Evolutionary conservation across 2,888 invertebrate species (phyloP).

Genomic region (Acheta domesticus): DNA sequence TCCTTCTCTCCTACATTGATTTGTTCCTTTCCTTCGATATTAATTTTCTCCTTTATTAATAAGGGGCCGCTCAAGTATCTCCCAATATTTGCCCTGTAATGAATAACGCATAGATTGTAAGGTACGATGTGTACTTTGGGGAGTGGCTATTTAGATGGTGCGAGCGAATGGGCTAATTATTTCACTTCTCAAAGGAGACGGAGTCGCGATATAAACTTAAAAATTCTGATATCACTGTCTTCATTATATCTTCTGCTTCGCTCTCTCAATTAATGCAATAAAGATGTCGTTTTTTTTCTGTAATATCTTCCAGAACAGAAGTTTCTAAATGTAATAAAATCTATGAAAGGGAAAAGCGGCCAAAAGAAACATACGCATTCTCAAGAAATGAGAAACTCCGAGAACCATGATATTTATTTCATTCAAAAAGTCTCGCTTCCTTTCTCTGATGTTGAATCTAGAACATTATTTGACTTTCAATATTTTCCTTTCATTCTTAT

Average conservation of each 20-base stretch:
- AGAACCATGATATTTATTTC: background rate
- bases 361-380: no score
- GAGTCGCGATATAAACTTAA: background rate
- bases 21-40: constrained; percentile 18
- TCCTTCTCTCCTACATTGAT: constrained; percentile 7
- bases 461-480: constrained; percentile 10
- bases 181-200: background rate
- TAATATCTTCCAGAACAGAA: background rate
- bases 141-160: background rate
- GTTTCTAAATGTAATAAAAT: background rate
- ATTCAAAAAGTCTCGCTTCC: background rate
- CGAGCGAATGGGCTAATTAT: background rate
- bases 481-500: constrained; percentile 4
- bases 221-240: background rate
- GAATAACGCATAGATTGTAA: constrained; percentile 18
- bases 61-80: background rate
- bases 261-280: background rate
- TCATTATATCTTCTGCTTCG: background rate
- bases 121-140: constrained; percentile 5
- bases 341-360: background rate
- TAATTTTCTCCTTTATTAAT: constrained; percentile 18
- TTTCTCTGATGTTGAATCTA: background rate
- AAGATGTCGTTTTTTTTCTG: background rate
- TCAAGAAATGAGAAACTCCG: background rate
- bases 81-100: constrained; percentile 18